These are phyloP conservation scores for Scelioninae gen. 2 DNA, from an alignment of 2,888 invertebrate genomes.

Conservation along the genomic window DNA sequence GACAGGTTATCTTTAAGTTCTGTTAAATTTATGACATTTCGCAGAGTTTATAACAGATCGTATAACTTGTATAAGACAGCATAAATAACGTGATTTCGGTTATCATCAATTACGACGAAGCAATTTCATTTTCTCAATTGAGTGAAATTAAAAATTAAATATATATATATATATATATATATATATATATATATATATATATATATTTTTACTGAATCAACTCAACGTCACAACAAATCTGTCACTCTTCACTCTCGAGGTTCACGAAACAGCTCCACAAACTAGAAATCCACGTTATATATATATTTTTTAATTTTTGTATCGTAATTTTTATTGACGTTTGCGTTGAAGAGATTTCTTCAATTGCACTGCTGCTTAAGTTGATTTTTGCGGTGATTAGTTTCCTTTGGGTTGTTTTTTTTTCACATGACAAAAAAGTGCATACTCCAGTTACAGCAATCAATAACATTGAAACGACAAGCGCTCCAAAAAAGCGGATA, in stretches of 20 bases:
- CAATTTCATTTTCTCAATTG: background rate
- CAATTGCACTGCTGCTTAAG: constrained; percentile 26
- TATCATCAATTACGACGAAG: too few relatives aligned
- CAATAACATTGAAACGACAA: constrained; percentile 11
- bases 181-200: too few relatives aligned
- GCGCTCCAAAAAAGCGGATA: background rate
- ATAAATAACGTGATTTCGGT: too few relatives aligned
- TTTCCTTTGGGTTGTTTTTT: constrained; percentile 13
- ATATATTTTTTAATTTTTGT: background rate
- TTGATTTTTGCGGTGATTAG: constrained; percentile 9
- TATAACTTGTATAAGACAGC: too few relatives aligned
- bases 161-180: too few relatives aligned
- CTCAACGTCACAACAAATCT: constrained; percentile 1
- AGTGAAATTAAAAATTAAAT: background rate
- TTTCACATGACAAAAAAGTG: constrained; percentile 37
- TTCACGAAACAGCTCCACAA: too few relatives aligned
- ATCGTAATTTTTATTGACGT: constrained; percentile 16
- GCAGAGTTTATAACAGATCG: too few relatives aligned
- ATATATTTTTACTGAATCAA: too few relatives aligned
- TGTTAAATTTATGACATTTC: too few relatives aligned
- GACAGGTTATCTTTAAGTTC: too few relatives aligned
- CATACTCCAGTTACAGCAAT: constrained; percentile 36
- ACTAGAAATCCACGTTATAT: too few relatives aligned
- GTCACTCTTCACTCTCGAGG: background rate
- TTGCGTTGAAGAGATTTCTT: constrained; percentile 9